These are phyloP conservation scores for Blastomussa wellsi DNA, from an alignment of 92 coral and sea anemone species.

Conservation along the genomic window DNA sequence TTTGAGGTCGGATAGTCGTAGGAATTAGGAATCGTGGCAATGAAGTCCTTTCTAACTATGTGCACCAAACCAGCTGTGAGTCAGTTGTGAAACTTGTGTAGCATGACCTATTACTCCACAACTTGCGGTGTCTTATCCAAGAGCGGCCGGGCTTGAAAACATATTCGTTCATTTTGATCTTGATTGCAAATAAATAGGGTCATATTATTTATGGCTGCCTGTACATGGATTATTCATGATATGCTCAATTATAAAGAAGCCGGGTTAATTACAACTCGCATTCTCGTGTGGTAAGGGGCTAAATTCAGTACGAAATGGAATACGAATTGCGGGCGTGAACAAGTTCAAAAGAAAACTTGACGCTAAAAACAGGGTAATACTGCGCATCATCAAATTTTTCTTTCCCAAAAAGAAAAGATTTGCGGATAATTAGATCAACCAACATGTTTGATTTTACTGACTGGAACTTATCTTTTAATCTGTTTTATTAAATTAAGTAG, in stretches of 20 bases:
- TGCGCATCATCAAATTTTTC: background rate
- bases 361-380: background rate
- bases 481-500: background rate
- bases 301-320: background rate
- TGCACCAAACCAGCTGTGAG: no score
- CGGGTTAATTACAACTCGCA: background rate
- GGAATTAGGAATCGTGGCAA: no score
- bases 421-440: slow-evolving; percentile 4
- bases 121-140: no score
- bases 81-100: no score
- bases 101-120: no score
- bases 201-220: background rate
- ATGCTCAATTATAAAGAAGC: background rate
- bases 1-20: background rate
- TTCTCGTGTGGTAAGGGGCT: background rate
- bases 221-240: background rate
- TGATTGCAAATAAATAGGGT: background rate
- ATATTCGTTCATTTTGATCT: background rate
- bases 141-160: no score
- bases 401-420: background rate
- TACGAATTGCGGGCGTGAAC: background rate
- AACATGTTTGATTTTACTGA: background rate
- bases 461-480: slow-evolving; percentile 13
- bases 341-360: background rate
- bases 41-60: no score